Base-by-base conservation (phyloP, 2,888 invertebrate species). In the Epsilonema sp. region DNA sequence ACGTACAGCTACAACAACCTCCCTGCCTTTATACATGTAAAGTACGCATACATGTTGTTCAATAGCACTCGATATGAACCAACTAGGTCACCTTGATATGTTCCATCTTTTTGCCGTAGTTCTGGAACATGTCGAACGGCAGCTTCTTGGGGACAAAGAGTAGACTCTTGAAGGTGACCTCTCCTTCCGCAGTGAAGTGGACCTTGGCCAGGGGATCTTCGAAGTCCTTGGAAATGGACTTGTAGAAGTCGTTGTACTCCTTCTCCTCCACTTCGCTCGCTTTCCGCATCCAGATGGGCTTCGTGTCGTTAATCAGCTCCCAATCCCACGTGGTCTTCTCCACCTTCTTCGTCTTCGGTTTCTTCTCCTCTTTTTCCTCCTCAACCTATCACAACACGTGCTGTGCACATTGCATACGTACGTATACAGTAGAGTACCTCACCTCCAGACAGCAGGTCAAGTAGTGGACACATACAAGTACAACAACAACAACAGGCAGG, bases 251-350 rank as follows among this genome's bases (percentile, higher is more conserved):
- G 53, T 76, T 75, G 71, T 97, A 99, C 67, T 97, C 94, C 11
- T 56, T 57, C 13, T 58, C 59, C 42, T 54, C 57, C 16, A 62
- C 60, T 45, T 61, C 59, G 19, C 52, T 49, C 20, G 62, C 52
- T 74, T 92, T 94, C 60, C 89, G 75, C 22, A 90, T 90, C 97
- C 97, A 97, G 65, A 99, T 85, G 20, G 97, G 97, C 72, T 97
- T 97, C 64, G 84, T 82, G 64, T 86, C 84, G 68, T 97, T 97
- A 65, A 94, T 75, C 37, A 87, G 71, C 66, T 84, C 81, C 94
- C 94, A 99, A 65, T 97, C 92, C 86, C 90, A 94, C 24, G 86
- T 77, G 0, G 94, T 97, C 67, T 90, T 90, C 54, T 86, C 81
- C 0, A 86, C 78, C 59, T 77, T 82, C 62, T 85, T 87, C 21